Evolutionary conservation across 2,797 vertebrate genomes (phyloP).

Genomic region (Danio aesculapii): DNA sequence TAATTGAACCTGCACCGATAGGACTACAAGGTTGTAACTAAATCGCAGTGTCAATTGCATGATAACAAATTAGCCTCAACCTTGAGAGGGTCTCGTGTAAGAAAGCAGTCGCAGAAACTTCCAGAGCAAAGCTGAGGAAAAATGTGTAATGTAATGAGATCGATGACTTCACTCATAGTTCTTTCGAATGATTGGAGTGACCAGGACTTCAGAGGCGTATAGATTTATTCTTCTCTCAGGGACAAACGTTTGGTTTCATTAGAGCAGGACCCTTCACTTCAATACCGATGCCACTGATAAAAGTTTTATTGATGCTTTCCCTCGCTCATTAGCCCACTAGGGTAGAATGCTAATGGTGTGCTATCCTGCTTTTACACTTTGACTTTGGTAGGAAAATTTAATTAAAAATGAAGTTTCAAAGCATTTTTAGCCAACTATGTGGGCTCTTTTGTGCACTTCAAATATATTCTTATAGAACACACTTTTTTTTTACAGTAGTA

Average conservation of each 20-base stretch:
- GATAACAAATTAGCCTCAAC: conserved; percentile 47
- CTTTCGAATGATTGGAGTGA: background rate
- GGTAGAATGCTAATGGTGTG: conserved; percentile 9
- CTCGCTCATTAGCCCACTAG: conserved; percentile 14
- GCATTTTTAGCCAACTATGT: background rate
- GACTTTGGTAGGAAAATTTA: background rate
- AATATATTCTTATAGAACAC: background rate
- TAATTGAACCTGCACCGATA: conserved; percentile 49
- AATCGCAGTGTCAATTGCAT: conserved; percentile 48
- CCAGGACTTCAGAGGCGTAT: background rate
- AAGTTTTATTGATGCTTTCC: conserved; percentile 27
- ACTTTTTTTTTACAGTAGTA: too few relatives aligned
- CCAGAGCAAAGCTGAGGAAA: background rate
- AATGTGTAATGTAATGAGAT: background rate
- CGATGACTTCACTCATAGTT: background rate
- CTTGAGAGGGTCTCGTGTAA: conserved; percentile 22
- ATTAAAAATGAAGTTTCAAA: background rate
- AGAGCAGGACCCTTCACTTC: conserved; percentile 37
- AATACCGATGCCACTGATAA: conserved; percentile 27
- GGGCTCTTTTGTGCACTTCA: background rate
- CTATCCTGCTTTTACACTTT: background rate
- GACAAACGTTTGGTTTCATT: conserved; percentile 44
- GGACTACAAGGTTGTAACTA: conserved; percentile 38
- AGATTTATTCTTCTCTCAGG: conserved; percentile 41
- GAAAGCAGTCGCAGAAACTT: conserved; percentile 2